Conservation (phyloP, 1,140 invertebrate genomes). For the Aphelenchoides avenae region DNA sequence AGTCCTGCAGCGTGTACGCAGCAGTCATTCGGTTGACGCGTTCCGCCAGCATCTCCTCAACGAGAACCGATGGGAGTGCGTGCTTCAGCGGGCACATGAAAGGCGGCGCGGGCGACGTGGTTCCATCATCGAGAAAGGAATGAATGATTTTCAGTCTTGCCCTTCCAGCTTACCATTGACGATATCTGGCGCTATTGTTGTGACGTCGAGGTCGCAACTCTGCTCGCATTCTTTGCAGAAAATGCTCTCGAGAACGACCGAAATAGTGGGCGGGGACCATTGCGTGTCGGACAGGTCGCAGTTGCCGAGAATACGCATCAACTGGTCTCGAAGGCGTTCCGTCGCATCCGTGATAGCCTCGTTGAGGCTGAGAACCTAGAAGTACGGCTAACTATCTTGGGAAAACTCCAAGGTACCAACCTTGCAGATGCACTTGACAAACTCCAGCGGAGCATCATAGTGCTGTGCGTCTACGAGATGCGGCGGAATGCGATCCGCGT, state of each 20-base stretch:
- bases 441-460: slow-evolving; percentile 36
- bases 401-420: slow-evolving; percentile 24
- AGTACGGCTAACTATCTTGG: slow-evolving; percentile 10
- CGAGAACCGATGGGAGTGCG: slow-evolving; percentile 76
- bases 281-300: slow-evolving; percentile 13
- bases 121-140: slow-evolving; percentile 25
- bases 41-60: slow-evolving; percentile 80
- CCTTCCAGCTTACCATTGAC: too few species aligned
- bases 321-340: slow-evolving; percentile 32
- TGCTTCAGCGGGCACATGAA: slow-evolving; percentile 83
- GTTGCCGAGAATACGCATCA: slow-evolving; percentile 33
- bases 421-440: slow-evolving; percentile 43
- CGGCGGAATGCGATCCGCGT: background rate
- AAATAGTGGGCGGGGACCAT: slow-evolving; percentile 21
- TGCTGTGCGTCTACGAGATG: background rate
- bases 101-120: slow-evolving; percentile 68
- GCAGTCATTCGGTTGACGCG: slow-evolving; percentile 76
- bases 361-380: slow-evolving; percentile 31
- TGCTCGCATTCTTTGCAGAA: slow-evolving; percentile 35
- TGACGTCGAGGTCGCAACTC: slow-evolving; percentile 57
- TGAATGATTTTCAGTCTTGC: too few species aligned
- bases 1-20: slow-evolving; percentile 85
- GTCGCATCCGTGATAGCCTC: slow-evolving; percentile 18
- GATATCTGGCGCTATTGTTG: too few species aligned
- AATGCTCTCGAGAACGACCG: slow-evolving; percentile 38